A percentile compares a stretch with the other conserved stretches of the same genome.
Conservation (phyloP, 2,797 vertebrate species). For the Cirrhinus mrigala region DNA sequence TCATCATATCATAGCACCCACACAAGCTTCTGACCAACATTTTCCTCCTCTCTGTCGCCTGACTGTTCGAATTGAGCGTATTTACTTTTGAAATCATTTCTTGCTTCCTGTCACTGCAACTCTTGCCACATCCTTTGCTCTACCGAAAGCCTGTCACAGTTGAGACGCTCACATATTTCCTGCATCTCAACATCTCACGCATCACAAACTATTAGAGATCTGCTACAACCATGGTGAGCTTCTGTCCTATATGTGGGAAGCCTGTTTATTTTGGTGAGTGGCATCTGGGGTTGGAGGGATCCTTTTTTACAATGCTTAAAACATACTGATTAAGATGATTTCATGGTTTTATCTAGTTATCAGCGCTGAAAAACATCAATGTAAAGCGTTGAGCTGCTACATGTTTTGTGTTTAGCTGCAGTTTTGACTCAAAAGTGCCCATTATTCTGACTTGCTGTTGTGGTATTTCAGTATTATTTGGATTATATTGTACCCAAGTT, state of each 20-base stretch:
- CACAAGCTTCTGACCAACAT: slow-evolving; percentile 15
- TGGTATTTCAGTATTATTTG: not conserved
- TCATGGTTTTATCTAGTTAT: not conserved
- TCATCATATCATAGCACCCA: slow-evolving; percentile 9
- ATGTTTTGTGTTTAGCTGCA: not conserved
- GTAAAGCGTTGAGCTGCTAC: not conserved
- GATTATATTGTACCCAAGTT: not conserved
- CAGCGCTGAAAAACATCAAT: not conserved
- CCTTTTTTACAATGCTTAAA: not conserved
- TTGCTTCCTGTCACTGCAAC: slow-evolving; percentile 70
- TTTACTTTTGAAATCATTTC: slow-evolving; percentile 55
- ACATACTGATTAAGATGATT: not conserved
- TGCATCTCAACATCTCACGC: slow-evolving; percentile 54
- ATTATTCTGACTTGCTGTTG: not conserved
- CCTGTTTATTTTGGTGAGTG: slow-evolving; percentile 88
- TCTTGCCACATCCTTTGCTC: slow-evolving; percentile 83
- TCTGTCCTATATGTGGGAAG: slow-evolving; percentile 86
- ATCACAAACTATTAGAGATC: slow-evolving; percentile 56
- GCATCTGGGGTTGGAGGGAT: not conserved
- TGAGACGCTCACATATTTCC: slow-evolving; percentile 68
- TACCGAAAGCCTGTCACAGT: slow-evolving; percentile 58
- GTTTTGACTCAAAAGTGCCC: not conserved
- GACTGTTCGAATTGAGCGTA: slow-evolving; percentile 55
- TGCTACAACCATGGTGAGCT: slow-evolving; percentile 78
- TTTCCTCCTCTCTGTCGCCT: not conserved